A percentile compares a stretch with the other conserved stretches of the same genome.
Conservation (phyloP, 2,888 invertebrate species). For the Lamellibrachia columna region DNA sequence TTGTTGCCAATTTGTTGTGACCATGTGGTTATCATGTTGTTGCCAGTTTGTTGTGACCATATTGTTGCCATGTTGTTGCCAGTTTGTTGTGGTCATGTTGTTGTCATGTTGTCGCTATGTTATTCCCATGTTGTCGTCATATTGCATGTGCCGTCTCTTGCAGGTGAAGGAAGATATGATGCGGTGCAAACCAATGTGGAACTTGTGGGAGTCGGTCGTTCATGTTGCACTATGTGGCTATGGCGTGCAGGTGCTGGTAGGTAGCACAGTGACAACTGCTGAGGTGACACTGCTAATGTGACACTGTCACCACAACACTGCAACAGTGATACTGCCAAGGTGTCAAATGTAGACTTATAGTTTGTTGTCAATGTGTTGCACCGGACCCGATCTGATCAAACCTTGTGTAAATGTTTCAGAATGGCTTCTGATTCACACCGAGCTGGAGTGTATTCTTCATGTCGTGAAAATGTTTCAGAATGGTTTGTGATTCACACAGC, state of each 20-base stretch:
- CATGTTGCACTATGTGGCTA: neutral
- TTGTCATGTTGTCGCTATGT: too few relatives aligned
- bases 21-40: too few relatives aligned
- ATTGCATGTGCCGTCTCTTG: neutral
- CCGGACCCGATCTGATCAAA: neutral
- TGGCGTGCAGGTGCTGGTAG: neutral
- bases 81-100: neutral
- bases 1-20: too few relatives aligned
- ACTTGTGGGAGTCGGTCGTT: constrained; percentile 8
- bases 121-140: neutral
- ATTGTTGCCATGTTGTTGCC: neutral
- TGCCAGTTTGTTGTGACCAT: neutral
- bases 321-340: neutral
- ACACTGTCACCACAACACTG: too few relatives aligned
- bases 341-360: neutral
- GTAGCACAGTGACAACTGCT: neutral
- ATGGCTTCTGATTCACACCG: too few relatives aligned
- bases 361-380: neutral
- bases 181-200: constrained; percentile 6
- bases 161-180: constrained; percentile 2
- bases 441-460: too few relatives aligned
- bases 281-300: too few relatives aligned
- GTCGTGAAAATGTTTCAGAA: too few relatives aligned
- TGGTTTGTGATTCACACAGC: too few relatives aligned
- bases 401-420: neutral